These are phyloP conservation scores for Mormyrus iriodes DNA, from an alignment of 2,113 vertebrate species.

Conservation along the genomic window DNA sequence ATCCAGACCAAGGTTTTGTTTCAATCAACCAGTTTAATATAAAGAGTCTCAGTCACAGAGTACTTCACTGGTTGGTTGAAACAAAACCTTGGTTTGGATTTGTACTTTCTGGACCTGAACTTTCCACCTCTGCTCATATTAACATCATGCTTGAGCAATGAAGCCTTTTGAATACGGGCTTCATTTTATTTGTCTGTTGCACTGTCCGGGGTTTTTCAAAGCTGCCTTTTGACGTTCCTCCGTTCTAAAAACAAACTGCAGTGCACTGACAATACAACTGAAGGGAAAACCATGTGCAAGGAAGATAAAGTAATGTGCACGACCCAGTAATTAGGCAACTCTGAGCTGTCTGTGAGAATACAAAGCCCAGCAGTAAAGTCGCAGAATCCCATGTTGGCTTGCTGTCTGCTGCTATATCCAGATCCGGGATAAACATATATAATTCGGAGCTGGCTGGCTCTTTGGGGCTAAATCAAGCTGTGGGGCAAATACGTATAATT, in stretches of 20 bases:
- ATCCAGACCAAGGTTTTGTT: not conserved
- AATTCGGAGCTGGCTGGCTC: constrained; percentile 3
- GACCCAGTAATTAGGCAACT: not conserved
- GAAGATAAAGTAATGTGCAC: not conserved
- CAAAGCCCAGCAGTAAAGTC: not conserved
- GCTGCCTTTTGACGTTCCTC: not conserved
- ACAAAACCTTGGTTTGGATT: not conserved
- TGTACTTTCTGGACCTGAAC: not conserved
- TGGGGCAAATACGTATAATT: constrained; percentile 2
- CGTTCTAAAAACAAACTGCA: not conserved
- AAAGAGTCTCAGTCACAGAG: not conserved
- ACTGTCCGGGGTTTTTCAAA: not conserved
- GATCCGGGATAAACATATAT: constrained; percentile 1
- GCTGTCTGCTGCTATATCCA: constrained; percentile 3
- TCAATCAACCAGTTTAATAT: not conserved
- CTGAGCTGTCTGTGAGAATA: not conserved
- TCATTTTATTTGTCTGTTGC: not conserved
- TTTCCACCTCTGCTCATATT: not conserved
- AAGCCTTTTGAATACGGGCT: not conserved
- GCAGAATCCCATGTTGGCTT: not conserved
- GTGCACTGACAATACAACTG: not conserved
- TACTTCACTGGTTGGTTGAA: not conserved
- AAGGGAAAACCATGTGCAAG: no score
- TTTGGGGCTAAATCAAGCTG: not conserved
- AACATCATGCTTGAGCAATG: no score